These are phyloP conservation scores for Menidia beryllina DNA, from an alignment of 2,113 vertebrate species.

Conservation along the genomic window DNA sequence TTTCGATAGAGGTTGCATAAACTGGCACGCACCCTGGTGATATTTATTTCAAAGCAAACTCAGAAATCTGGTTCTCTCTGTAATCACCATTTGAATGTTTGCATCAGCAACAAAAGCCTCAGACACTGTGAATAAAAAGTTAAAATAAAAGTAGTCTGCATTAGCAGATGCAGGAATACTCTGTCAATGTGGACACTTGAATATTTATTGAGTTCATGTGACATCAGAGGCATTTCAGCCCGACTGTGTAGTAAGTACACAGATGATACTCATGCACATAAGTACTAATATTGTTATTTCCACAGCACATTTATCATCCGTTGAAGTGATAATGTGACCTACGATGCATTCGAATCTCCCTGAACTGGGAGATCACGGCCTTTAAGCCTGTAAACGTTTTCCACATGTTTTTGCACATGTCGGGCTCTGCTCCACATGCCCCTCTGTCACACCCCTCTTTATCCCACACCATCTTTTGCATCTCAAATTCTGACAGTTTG, in stretches of 20 bases:
- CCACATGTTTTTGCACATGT: constrained; percentile 76
- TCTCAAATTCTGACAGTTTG: constrained; percentile 45
- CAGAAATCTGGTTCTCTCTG: not conserved
- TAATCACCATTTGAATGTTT: not conserved
- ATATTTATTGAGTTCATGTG: not conserved
- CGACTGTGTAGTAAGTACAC: not conserved
- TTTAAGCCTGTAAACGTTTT: constrained; percentile 76
- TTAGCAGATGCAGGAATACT: not conserved
- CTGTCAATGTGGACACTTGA: not conserved
- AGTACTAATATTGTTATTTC: constrained; percentile 54
- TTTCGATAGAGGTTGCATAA: not conserved
- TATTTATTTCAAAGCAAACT: not conserved
- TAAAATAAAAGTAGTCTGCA: not conserved
- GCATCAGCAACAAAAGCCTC: not conserved
- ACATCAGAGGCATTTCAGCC: not conserved
- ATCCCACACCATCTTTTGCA: constrained; percentile 70
- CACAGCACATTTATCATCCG: constrained; percentile 72
- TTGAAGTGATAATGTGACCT: constrained; percentile 75
- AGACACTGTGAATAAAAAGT: not conserved
- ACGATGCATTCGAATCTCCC: constrained; percentile 56
- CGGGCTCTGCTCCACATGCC: constrained; percentile 45
- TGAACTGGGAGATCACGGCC: constrained; percentile 67
- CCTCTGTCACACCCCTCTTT: constrained; percentile 64
- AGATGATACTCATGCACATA: constrained; percentile 23
- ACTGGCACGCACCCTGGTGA: not conserved